Evolutionary conservation across 2,113 vertebrate species (phyloP).

Genomic region (Eclectus roratus): DNA sequence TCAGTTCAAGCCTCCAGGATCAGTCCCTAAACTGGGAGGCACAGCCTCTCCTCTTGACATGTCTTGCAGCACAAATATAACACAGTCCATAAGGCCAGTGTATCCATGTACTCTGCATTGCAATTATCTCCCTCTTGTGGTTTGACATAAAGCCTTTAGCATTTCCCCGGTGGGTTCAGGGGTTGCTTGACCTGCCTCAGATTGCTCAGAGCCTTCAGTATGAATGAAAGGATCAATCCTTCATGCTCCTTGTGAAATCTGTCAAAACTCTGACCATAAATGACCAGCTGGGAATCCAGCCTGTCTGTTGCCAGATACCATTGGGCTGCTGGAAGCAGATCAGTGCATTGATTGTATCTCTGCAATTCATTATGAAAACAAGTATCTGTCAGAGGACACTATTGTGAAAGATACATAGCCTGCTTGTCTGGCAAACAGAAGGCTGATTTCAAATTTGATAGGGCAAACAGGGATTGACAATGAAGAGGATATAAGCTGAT

Average conservation of each 20-base stretch:
- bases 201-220: background rate
- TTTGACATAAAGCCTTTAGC: background rate
- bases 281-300: background rate
- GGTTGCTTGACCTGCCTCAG: background rate
- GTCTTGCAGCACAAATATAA: background rate
- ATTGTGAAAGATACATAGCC: background rate
- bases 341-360: background rate
- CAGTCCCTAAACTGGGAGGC: background rate
- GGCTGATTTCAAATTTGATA: background rate
- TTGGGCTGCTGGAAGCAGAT: background rate
- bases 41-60: rapidly evolving
- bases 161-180: background rate
- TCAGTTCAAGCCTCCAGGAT: background rate
- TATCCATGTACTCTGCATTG: background rate
- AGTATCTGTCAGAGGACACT: background rate
- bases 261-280: background rate
- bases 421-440: background rate
- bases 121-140: background rate
- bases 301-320: background rate
- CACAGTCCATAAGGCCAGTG: background rate
- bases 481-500: background rate
- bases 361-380: background rate
- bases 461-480: background rate
- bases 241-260: background rate
- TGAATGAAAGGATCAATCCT: background rate